Percentiles rank a stretch among this genome's conserved stretches.
Evolutionary conservation across 2,888 invertebrate species (phyloP).

Genomic region (Ornithoptera alexandrae): DNA sequence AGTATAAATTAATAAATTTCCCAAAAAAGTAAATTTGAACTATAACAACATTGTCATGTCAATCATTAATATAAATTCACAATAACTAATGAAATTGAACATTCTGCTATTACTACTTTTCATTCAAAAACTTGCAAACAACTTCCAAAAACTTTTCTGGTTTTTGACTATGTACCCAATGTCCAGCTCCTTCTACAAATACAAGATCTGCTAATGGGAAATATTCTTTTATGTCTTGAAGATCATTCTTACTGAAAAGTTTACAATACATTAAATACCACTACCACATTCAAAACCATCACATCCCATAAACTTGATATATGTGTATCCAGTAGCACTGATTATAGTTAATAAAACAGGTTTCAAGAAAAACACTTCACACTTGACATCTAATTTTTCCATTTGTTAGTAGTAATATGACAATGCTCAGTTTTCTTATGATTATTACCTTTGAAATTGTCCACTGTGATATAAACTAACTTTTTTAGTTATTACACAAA

Average conservation of each 20-base stretch:
- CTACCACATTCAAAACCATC: too few species aligned
- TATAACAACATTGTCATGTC: background rate
- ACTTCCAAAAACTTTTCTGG: constrained; percentile 87
- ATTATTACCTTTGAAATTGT: too few species aligned
- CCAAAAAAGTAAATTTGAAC: background rate
- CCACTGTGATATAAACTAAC: too few species aligned
- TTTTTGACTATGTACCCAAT: constrained; percentile 96
- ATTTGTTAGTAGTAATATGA: too few species aligned
- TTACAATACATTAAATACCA: background rate
- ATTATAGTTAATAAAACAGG: too few species aligned
- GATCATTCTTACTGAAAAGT: constrained; percentile 75
- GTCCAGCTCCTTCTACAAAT: constrained; percentile 90
- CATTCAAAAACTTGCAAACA: constrained; percentile 82
- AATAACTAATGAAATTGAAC: constrained; percentile 28
- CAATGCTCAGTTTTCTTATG: too few species aligned
- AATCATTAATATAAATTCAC: constrained; percentile 21
- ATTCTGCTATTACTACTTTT: constrained; percentile 51
- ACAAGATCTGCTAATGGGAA: constrained; percentile 86
- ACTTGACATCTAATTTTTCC: too few species aligned
- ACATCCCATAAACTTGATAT: too few species aligned
- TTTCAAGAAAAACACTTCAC: too few species aligned
- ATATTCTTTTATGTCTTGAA: constrained; percentile 82
- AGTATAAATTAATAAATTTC: background rate
- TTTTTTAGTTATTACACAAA: too few species aligned
- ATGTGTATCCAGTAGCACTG: too few species aligned